Evolutionary conservation across 2,888 invertebrate species (phyloP).

Genomic region (Formica aserva): DNA sequence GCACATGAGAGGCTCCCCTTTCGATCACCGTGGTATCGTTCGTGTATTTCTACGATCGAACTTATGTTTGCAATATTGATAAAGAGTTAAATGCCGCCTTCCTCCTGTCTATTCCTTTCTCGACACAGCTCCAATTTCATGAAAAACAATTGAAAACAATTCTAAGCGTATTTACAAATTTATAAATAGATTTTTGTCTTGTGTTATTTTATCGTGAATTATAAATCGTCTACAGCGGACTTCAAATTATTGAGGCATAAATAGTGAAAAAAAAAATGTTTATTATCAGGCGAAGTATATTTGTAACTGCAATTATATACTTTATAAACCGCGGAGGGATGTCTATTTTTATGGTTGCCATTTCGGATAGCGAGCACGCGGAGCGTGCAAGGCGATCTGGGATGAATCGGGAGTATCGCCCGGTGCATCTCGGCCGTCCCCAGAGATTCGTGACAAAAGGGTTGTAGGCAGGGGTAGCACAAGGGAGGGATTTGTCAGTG

Average conservation of each 20-base stretch:
- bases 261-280: neutral
- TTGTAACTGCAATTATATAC: conserved; percentile 2
- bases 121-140: neutral
- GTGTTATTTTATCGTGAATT: too few species aligned
- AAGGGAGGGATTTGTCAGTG: conserved; percentile 62
- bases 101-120: neutral
- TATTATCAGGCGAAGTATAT: neutral
- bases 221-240: neutral
- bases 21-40: conserved; percentile 1
- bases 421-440: conserved; percentile 61
- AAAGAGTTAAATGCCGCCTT: conserved; percentile 19
- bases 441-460: conserved; percentile 64
- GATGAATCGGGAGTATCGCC: conserved; percentile 45
- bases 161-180: neutral
- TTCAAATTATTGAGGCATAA: neutral
- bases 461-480: conserved; percentile 44
- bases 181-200: neutral
- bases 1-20: conserved; percentile 76
- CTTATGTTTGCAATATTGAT: conserved; percentile 24
- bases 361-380: neutral
- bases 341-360: conserved; percentile 7
- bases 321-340: neutral
- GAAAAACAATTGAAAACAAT: neutral
- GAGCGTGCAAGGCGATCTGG: conserved; percentile 18
- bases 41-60: conserved; percentile 19